Base-by-base conservation (phyloP, 2,113 vertebrate genomes). In the Capreolus pygargus region DNA sequence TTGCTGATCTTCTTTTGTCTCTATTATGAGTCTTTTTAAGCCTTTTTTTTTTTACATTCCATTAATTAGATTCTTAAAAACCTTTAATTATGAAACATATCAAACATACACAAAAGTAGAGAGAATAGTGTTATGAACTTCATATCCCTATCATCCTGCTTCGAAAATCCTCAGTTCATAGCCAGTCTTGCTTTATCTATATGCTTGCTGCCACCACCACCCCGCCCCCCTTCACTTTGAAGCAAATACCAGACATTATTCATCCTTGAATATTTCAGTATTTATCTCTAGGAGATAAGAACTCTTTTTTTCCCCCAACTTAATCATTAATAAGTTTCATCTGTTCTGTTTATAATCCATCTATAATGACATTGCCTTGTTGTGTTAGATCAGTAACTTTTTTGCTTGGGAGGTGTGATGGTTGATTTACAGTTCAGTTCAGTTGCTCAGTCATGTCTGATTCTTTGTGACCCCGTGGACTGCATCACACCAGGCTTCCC, bases 201-300 rank as follows among this genome's bases (percentile, higher is more conserved):
- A 33, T 76, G 70, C 23, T 43, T 27, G 70, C 39, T 27, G 36
- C 70, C 39, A 43, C 47, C 15, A 5, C 21, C 1, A 19, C 86
- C 0, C 33, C 33, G 1, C 3, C 6, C 27, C 57, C 25, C 61
- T 8, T 91, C 82, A 89, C 23, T 88, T 87, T 92, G 81, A 94
- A 86, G 17, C 27, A 90, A 96, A 94, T 86, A 81, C 74, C 36
- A 92, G 74, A 36, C n/a, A 67, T 93, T 89, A 64, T 88, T 94
- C 28, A 74, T 81, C 45, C 67, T 92, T 89, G 67, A 57, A 33
- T 95, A 88, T 84, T 92, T 95, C 54, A 95, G 2, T 94, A 93
- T 58, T 85, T 94, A 58, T 88, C 45, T 89, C 57, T 92, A 76
- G 74, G 14, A 82, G 61, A 86, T 60, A 89, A 91, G 30, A 15